Conservation (phyloP, 2,888 invertebrate species). For the Drosophila fungiperda region DNA sequence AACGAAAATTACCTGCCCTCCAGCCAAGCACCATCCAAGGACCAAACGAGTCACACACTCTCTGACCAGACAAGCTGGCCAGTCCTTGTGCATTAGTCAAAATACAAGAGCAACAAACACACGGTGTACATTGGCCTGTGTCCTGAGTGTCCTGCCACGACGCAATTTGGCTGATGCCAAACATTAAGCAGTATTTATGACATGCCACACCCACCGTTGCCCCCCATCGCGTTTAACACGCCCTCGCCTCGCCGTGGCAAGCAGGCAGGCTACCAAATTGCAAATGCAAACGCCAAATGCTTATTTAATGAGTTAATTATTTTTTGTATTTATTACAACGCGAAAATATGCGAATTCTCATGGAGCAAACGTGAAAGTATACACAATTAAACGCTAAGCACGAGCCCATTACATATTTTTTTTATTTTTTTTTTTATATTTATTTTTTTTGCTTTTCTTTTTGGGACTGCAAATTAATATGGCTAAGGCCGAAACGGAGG, state of each 20-base stretch:
- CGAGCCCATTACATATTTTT: slow-evolving; percentile 55
- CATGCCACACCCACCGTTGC: slow-evolving; percentile 16
- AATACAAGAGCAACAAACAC: slow-evolving; percentile 30
- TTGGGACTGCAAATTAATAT: slow-evolving; percentile 23
- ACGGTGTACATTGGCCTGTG: slow-evolving; percentile 21
- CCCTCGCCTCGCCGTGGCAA: neutral
- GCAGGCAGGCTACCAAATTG: slow-evolving; percentile 53
- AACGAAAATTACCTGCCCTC: slow-evolving; percentile 68
- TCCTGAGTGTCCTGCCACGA: slow-evolving; percentile 42
- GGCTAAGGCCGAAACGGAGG: neutral
- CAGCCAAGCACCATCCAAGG: neutral
- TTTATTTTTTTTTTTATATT: slow-evolving; percentile 10
- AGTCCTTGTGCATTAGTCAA: slow-evolving; percentile 55
- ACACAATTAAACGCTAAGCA: slow-evolving; percentile 70
- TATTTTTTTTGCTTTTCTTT: neutral
- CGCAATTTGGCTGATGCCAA: slow-evolving; percentile 66
- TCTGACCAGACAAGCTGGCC: slow-evolving; percentile 15
- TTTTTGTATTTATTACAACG: slow-evolving; percentile 78
- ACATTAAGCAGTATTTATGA: slow-evolving; percentile 78
- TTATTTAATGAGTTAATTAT: slow-evolving; percentile 81
- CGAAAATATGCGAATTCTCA: slow-evolving; percentile 61
- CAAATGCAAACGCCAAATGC: slow-evolving; percentile 76
- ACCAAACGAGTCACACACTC: slow-evolving; percentile 12
- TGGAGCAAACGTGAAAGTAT: slow-evolving; percentile 66
- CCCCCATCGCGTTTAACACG: neutral